Conservation (phyloP, 92 coral and sea anemone genomes). For the Muricea muricata region DNA sequence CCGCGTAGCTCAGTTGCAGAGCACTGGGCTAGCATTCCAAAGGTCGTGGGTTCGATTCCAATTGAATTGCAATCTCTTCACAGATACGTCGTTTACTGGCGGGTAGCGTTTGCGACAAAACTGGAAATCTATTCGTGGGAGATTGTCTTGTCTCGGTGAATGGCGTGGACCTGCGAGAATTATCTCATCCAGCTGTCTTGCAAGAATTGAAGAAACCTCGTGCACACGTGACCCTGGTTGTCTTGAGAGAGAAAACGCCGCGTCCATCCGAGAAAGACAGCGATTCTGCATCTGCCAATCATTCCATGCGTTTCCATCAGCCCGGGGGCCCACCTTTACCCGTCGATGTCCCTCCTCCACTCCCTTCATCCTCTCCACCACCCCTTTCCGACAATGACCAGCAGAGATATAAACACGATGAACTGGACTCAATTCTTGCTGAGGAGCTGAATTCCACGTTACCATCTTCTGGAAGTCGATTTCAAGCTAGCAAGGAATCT, state of each 20-base stretch:
- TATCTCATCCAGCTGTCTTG: conserved; percentile 83
- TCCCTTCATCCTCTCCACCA: conserved; percentile 25
- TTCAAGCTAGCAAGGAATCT: neutral
- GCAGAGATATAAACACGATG: neutral
- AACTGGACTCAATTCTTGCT: neutral
- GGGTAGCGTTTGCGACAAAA: conserved; percentile 85
- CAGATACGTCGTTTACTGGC: conserved; percentile 91
- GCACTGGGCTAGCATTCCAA: too few relatives aligned
- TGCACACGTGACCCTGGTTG: conserved; percentile 69
- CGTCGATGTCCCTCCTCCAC: conserved; percentile 18
- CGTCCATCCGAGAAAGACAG: neutral
- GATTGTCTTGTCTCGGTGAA: conserved; percentile 89
- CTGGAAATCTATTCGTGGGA: conserved; percentile 78
- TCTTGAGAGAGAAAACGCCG: conserved; percentile 66
- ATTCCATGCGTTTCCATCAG: neutral
- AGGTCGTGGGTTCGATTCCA: too few relatives aligned
- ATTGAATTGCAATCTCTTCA: too few relatives aligned
- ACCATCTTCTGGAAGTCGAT: neutral
- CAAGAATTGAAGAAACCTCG: conserved; percentile 92
- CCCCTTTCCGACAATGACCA: conserved; percentile 7
- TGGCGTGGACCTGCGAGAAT: conserved; percentile 71
- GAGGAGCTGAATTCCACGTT: neutral
- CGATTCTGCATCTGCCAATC: neutral
- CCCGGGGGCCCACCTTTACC: neutral
- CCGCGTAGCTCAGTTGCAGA: too few relatives aligned